Evolutionary conservation across 2,113 vertebrate species (phyloP).

Genomic region (Paradisaea rubra): DNA sequence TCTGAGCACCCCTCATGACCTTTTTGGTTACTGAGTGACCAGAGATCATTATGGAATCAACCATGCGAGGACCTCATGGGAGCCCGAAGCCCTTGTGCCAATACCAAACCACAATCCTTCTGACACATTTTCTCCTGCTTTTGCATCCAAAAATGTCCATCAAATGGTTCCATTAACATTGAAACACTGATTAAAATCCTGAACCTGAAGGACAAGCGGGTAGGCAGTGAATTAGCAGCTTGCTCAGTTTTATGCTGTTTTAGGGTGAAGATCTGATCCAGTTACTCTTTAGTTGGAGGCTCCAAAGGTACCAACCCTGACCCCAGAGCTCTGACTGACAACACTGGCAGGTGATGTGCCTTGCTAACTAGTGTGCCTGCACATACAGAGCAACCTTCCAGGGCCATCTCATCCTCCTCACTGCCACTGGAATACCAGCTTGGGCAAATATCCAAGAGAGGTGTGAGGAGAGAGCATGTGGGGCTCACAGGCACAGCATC

Average conservation of each 20-base stretch:
- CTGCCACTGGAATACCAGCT: not conserved
- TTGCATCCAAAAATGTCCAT: not conserved
- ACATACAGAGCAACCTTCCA: not conserved
- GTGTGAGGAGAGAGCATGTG: rapidly evolving
- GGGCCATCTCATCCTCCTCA: not conserved
- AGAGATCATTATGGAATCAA: not conserved
- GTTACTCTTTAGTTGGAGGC: not conserved
- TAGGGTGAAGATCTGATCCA: not conserved
- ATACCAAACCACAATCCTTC: not conserved
- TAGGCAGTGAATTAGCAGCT: not conserved
- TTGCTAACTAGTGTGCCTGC: not conserved
- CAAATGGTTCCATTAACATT: not conserved
- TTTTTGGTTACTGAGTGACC: constrained; percentile 4
- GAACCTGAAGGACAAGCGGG: not conserved
- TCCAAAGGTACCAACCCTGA: not conserved
- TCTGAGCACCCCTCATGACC: constrained; percentile 1
- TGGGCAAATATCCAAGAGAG: not conserved
- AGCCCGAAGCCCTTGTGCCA: not conserved
- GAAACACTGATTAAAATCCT: constrained; percentile 30
- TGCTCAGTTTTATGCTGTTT: rapidly evolving
- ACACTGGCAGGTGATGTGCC: not conserved
- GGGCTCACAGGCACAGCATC: not conserved
- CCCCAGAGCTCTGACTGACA: not conserved
- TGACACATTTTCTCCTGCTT: not conserved
- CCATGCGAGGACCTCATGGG: not conserved